Evolutionary conservation across 2,113 vertebrate species (phyloP), one percentile per base, ranked within the genome.

Genomic region (Carollia perspicillata): DNA sequence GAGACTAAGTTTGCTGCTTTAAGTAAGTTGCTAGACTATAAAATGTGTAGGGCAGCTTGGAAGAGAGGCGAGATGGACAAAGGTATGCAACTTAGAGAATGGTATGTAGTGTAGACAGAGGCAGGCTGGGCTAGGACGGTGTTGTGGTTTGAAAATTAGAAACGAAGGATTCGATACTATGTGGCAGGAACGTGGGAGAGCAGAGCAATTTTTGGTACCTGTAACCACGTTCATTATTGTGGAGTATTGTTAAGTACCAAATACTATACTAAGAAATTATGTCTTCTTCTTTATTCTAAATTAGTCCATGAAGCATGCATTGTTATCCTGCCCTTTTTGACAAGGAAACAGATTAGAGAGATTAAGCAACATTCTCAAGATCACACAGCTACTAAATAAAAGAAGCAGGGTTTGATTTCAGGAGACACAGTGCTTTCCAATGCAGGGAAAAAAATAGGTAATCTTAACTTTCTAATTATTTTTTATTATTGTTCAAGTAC

Each of bases 281-380:
- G 5, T 63, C 16, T 47, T 58, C 78, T 75, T 72, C 51, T 60
- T 37, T 85, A 53, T 71, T 49, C 26, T 92, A 40, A 92, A 79
- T 58, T 8, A 35, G 6, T 12, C 6, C 23, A 11, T n/a, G 28
- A 58, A 9, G 5, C n/a, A 53, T n/a, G 0, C 77, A 13, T 35
- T 51, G 16, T 42, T 58, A 51, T 23, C 9, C 30, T 71, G 14
- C 2, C 16, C 4, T 35, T n/a, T 89, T 72, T 47, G 53, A 51
- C 79, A 85, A 74, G 10, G 6, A 72, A 60, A 2, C 10, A 63
- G 30, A 69, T 71, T 44, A 72, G 26, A 80, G 44, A 80, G 20
- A 1, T 63, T 18, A 47, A 51, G 0, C n/a, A 65, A 42, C 33
- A 44, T 68, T 66, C 20, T 37, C 22, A 49, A 42, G 2, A 26